Conservation (phyloP, 2,888 invertebrate species). For the Tenthredo notha region DNA sequence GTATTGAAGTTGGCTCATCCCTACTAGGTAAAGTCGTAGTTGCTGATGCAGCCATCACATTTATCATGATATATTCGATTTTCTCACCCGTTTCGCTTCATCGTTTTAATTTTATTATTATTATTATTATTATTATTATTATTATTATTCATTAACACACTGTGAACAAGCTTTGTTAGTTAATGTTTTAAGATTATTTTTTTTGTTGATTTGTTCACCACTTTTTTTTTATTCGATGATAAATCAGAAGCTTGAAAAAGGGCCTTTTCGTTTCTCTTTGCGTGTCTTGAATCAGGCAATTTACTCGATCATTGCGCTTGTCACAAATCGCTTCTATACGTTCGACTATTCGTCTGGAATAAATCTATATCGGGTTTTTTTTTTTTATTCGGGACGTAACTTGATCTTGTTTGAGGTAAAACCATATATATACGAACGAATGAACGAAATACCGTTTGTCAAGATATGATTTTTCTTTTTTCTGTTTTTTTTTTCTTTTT, state of each 20-base stretch:
- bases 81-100: background rate
- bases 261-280: background rate
- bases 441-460: background rate
- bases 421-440: background rate
- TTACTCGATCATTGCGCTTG: background rate
- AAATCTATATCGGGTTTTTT: background rate
- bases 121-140: background rate
- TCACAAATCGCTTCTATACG: background rate
- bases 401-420: background rate
- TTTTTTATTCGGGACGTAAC: background rate
- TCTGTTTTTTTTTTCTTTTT: background rate
- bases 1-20: conserved; percentile 65
- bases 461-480: background rate
- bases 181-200: too few species aligned
- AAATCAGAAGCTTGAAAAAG: background rate
- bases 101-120: background rate
- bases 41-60: conserved; percentile 72
- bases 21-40: conserved; percentile 71
- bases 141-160: background rate
- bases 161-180: background rate
- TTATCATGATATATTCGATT: conserved; percentile 66
- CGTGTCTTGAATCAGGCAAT: background rate
- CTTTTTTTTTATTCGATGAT: background rate
- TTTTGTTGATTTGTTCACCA: background rate
- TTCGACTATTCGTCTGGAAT: background rate